Evolutionary conservation across 2,888 invertebrate species (phyloP), one percentile per base, ranked within the genome.

Genomic region (Andrena minutula): DNA sequence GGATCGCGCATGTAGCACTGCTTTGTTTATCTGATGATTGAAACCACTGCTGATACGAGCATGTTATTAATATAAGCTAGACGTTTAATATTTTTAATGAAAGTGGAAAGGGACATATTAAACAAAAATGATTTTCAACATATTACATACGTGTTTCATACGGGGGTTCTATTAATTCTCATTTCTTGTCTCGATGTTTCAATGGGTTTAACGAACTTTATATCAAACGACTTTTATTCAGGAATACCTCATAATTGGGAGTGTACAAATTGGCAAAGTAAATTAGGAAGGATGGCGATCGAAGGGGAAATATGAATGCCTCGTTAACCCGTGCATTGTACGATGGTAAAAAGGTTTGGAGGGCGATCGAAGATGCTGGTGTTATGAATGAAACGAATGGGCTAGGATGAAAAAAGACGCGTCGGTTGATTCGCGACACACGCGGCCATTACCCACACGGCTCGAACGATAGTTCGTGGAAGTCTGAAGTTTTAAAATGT

Each of bases 401-500:
- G 41, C 32, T 16, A 2, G 23, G 32, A 41, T 64, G 72, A 32
- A 64, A 56, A 61, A 68, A 79, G 61, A 49, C 49, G 60, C 58
- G 60, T 41, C 75, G 74, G 49, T 77, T 79, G 80, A 84, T 85
- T 70, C 82, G 65, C 80, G 76, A 82, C 69, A 82, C 69, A 77
- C 47, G 58, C 60, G 64, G 32, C 73, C 79, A 65, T 83, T 85
- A 79, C 53, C 71, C 68, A 64, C 70, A 65, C 75, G 53, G 60
- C 5, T 26, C 41, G 61, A 64, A 73, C 69, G 66, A 63, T 75
- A 70, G 75, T 56, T 79, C 78, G 74, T 60, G 41, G 49, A 75
- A 90, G 86, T 90, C 89, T 81, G 58, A 74, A 90, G 87, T 86
- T 90, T 88, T 87, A 86, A 88, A 91, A 90, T 91, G 89, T 90